Percentiles rank a stretch among this genome's conserved stretches.
Evolutionary conservation across 2,113 vertebrate species (phyloP).

Genomic region (Sylvilagus bachmani): DNA sequence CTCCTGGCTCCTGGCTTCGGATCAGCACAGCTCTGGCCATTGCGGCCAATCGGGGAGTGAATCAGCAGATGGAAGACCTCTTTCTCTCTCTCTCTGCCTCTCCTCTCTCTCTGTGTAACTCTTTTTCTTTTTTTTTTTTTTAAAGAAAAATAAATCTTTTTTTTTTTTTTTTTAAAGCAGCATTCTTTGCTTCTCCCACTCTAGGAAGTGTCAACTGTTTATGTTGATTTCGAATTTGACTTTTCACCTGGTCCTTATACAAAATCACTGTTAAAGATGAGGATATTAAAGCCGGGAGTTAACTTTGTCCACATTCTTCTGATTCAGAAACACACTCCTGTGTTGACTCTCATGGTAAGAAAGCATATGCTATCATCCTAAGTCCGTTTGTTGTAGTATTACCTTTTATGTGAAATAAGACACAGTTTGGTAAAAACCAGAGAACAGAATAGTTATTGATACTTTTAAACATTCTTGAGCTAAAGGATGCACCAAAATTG

Average conservation of each 20-base stretch:
- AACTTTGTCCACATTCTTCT: background rate
- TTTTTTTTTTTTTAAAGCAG: background rate
- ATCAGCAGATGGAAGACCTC: too few relatives aligned
- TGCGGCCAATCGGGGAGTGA: too few relatives aligned
- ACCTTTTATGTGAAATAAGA: conserved; percentile 37
- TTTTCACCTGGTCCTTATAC: background rate
- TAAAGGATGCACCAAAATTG: background rate
- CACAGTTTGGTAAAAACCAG: conserved; percentile 8
- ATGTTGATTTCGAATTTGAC: background rate
- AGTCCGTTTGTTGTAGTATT: background rate
- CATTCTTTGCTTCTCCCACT: background rate
- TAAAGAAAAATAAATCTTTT: too few relatives aligned
- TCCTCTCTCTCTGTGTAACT: too few relatives aligned
- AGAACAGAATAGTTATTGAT: background rate
- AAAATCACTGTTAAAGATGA: background rate
- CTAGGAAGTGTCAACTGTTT: background rate
- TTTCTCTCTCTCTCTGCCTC: too few relatives aligned
- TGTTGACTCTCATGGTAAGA: background rate
- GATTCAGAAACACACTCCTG: background rate
- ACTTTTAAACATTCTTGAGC: background rate
- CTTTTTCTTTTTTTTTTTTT: too few relatives aligned
- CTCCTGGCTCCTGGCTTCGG: too few relatives aligned
- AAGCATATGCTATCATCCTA: background rate
- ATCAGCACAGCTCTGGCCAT: too few relatives aligned
- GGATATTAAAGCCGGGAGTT: background rate